These are phyloP conservation scores for Crossaster papposus DNA, from an alignment of 53 echinoderm and acorn worm genomes.

Conservation along the genomic window DNA sequence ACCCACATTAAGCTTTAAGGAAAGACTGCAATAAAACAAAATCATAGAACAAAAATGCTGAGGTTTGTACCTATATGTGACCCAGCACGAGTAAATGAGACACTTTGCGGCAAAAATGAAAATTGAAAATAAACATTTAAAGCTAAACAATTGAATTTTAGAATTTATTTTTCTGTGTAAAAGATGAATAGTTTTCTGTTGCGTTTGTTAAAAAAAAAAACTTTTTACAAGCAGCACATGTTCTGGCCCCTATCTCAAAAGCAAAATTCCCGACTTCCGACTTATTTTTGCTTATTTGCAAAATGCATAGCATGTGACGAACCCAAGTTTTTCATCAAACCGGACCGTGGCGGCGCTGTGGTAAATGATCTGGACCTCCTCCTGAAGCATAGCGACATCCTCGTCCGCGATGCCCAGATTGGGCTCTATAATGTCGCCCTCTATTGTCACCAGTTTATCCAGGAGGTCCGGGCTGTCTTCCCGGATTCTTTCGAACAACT, in stretches of 20 bases:
- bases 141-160: no score
- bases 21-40: constrained; percentile 67
- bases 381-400: constrained; percentile 69
- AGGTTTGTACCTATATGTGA: not conserved
- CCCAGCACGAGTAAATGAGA: no score
- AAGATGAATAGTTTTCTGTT: no score
- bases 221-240: no score
- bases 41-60: not conserved
- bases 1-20: constrained; percentile 80
- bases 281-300: no score
- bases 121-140: no score
- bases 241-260: no score
- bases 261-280: no score
- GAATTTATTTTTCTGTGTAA: no score
- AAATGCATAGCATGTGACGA: not conserved
- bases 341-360: constrained; percentile 93
- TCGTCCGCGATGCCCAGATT: constrained; percentile 81
- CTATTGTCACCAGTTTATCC: constrained; percentile 76
- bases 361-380: constrained; percentile 74
- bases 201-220: no score
- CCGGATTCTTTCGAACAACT: constrained; percentile 89
- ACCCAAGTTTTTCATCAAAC: constrained; percentile 97
- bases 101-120: no score
- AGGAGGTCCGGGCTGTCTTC: constrained; percentile 72
- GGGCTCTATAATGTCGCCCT: constrained; percentile 79